These are phyloP conservation scores for Microcebus tavaratra DNA, from an alignment of 2,113 vertebrate species.

Conservation along the genomic window DNA sequence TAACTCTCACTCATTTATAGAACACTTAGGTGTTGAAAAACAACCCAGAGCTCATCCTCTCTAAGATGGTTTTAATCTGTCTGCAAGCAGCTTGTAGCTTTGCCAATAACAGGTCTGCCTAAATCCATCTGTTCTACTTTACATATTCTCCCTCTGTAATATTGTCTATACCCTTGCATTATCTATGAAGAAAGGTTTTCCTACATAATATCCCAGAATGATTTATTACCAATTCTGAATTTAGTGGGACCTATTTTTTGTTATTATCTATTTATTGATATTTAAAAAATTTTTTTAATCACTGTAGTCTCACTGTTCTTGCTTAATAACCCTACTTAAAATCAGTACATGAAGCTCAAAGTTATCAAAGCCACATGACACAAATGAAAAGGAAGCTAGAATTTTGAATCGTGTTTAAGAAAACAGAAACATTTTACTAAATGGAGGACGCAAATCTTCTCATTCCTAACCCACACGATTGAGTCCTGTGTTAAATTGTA, in stretches of 20 bases:
- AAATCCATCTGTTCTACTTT: constrained; percentile 56
- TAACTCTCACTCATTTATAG: constrained; percentile 39
- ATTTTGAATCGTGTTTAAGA: constrained; percentile 18
- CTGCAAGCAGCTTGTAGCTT: constrained; percentile 64
- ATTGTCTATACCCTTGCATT: neutral
- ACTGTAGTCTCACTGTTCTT: neutral
- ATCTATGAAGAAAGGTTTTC: neutral
- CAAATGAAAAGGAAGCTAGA: neutral
- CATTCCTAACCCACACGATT: neutral
- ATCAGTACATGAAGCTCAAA: neutral
- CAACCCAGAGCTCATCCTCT: constrained; percentile 54
- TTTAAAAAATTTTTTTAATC: neutral
- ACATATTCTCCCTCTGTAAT: neutral
- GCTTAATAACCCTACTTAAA: neutral
- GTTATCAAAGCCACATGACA: neutral
- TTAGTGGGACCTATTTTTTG: neutral
- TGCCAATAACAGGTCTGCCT: constrained; percentile 45
- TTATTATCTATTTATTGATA: neutral
- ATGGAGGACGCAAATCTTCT: neutral
- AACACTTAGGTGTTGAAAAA: constrained; percentile 53
- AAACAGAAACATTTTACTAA: constrained; percentile 6
- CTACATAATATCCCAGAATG: neutral
- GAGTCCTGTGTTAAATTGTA: neutral
- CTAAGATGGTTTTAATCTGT: constrained; percentile 72
- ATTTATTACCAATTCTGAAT: neutral